phyloP scores from a whole-genome alignment of 2,888 invertebrate species.

The Lutraria lutraria region DNA sequence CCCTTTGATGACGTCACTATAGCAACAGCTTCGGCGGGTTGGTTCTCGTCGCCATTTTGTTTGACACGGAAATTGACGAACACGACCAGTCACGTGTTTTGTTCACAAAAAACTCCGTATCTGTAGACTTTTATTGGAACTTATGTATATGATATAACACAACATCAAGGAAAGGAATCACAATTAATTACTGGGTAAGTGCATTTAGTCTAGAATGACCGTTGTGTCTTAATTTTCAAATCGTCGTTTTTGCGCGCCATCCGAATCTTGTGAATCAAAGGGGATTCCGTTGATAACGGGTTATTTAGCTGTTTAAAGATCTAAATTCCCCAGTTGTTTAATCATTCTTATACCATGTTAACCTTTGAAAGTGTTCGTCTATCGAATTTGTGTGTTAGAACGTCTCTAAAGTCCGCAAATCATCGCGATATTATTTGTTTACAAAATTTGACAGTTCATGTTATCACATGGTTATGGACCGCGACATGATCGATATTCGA shows the following conservation, averaged over 20 bases:
- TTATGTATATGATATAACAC: conserved; percentile 11
- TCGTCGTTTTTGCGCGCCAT: conserved; percentile 70
- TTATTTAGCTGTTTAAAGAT: not conserved
- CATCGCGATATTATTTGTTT: conserved; percentile 29
- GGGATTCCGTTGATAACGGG: conserved; percentile 30
- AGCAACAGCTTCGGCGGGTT: conserved; percentile 69
- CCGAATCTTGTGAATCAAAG: conserved; percentile 60
- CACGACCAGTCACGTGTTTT: conserved; percentile 46
- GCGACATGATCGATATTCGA: conserved; percentile 23
- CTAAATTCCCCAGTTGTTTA: not conserved
- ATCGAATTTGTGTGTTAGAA: not conserved
- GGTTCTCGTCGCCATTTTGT: conserved; percentile 68
- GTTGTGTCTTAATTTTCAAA: conserved; percentile 63
- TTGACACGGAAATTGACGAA: conserved; percentile 55
- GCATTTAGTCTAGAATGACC: conserved; percentile 13
- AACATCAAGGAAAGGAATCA: not conserved
- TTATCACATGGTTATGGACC: conserved; percentile 30
- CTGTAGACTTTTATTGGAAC: conserved; percentile 20
- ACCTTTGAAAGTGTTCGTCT: not conserved
- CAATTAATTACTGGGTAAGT: conserved; percentile 21
- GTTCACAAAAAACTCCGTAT: not conserved
- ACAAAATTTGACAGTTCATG: conserved; percentile 42
- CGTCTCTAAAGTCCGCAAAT: not conserved
- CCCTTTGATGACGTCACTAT: conserved; percentile 71
- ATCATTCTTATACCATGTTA: not conserved